Evolutionary conservation across 2,113 vertebrate genomes (phyloP).

Genomic region (Chaetodon auriga): DNA sequence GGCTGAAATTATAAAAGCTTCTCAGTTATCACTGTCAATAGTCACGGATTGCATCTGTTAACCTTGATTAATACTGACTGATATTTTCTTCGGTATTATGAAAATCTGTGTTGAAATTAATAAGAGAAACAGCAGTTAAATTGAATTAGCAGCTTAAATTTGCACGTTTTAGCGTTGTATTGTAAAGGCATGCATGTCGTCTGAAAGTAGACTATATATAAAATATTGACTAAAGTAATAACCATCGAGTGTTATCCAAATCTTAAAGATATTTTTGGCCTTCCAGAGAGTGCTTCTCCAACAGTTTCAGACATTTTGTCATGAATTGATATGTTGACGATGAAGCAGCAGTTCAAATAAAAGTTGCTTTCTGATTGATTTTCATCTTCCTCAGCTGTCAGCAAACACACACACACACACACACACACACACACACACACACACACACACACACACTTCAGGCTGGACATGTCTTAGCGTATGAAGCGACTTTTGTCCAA

Average conservation of each 20-base stretch:
- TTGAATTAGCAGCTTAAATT: background rate
- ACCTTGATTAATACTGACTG: slow-evolving; percentile 24
- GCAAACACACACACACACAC: too few relatives aligned
- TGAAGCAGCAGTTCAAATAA: background rate
- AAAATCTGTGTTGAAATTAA: background rate
- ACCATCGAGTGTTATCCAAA: background rate
- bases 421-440: too few relatives aligned
- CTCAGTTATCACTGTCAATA: slow-evolving; percentile 30
- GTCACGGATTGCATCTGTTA: slow-evolving; percentile 13
- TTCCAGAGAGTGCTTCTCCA: background rate
- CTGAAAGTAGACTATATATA: background rate
- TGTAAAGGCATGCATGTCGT: background rate
- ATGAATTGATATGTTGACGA: background rate
- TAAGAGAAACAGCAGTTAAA: slow-evolving; percentile 29
- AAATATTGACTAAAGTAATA: background rate
- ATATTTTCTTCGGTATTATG: slow-evolving; percentile 5
- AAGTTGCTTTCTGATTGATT: background rate
- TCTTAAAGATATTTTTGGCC: background rate
- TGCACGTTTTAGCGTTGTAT: background rate
- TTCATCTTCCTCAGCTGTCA: too few relatives aligned
- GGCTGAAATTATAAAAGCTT: slow-evolving; percentile 20
- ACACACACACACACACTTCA: too few relatives aligned
- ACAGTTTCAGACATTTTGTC: background rate
- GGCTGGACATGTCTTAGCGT: background rate
- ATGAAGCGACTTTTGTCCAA: too few relatives aligned